Evolutionary conservation across 1,140 invertebrate genomes (phyloP), one percentile per base, ranked within the genome.

Genomic region (Polypedilum vanderplanki): DNA sequence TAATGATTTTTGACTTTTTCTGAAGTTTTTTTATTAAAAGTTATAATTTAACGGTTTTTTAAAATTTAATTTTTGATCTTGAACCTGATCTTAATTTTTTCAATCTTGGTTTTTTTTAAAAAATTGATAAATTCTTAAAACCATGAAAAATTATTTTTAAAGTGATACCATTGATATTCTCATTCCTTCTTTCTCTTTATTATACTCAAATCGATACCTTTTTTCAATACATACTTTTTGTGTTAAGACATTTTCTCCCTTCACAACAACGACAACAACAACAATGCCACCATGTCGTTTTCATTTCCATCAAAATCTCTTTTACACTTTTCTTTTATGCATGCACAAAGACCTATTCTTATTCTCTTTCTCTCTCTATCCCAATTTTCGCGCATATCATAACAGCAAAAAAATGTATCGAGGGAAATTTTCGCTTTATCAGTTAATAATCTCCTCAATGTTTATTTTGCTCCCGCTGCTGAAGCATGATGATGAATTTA

Each of bases 341-440:
- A 33, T 33, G 24, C 24, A 33, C 5, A 33, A 33, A 33, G 24
- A 33, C 24, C 24, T 33, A 33, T 33, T 33, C 24, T 33, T n/a
- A n/a, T n/a, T n/a, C n/a, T n/a, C n/a, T n/a, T n/a, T n/a, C n/a
- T n/a, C n/a, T n/a, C n/a, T n/a, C n/a, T n/a, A n/a, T n/a, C n/a
- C n/a, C 24, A 33, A 33, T 33, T 57, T 57, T 57, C n/a, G 8
- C n/a, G 46, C n/a, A n/a, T 57, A n/a, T 57, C 46, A 15, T 4
- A n/a, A n/a, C 46, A 57, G 3, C 46, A n/a, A 46, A 4, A 12
- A n/a, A 33, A 57, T 57, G 46, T 57, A 57, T 57, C 46, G 46
- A 57, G 46, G 46, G 46, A 57, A 57, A n/a, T 57, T 57, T 57
- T 57, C 46, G n/a, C 46, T 57, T 57, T 57, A 57, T 57, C 46